phyloP scores from a whole-genome alignment of 1,140 invertebrate species.

The Watersipora subatra region DNA sequence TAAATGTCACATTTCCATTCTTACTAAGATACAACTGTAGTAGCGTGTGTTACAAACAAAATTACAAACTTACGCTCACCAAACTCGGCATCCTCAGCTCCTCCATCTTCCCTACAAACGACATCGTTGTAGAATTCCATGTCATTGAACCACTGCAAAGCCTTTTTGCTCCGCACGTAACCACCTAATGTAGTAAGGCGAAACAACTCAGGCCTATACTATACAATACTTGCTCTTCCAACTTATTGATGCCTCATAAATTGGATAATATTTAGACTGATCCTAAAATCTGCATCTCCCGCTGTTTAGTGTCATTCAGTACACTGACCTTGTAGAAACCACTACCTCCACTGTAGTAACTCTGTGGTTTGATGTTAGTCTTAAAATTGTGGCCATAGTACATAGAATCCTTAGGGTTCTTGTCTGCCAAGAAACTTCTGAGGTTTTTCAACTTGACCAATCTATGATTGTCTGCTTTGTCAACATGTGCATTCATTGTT shows the following conservation, averaged over 20 bases:
- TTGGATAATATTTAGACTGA: too few species aligned
- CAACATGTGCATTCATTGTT: too few species aligned
- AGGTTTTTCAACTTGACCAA: conserved; percentile 84
- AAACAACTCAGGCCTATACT: not conserved
- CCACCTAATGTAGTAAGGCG: conserved; percentile 39
- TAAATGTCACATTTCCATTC: too few species aligned
- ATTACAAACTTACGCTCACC: not conserved
- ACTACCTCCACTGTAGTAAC: conserved; percentile 48
- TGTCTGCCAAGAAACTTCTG: conserved; percentile 65
- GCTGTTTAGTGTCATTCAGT: too few species aligned
- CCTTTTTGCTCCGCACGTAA: conserved; percentile 64
- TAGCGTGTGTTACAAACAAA: too few species aligned
- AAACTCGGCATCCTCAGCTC: conserved; percentile 83
- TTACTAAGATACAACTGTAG: too few species aligned
- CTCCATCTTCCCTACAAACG: conserved; percentile 49
- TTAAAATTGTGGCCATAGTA: conserved; percentile 84
- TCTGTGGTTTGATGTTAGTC: conserved; percentile 64
- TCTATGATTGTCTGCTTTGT: conserved; percentile 43
- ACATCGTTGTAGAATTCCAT: conserved; percentile 48
- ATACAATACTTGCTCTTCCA: too few species aligned
- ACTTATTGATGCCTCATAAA: too few species aligned
- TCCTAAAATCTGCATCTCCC: too few species aligned
- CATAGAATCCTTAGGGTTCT: conserved; percentile 55
- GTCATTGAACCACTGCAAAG: conserved; percentile 16
- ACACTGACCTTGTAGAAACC: too few species aligned